Base-by-base conservation (phyloP, 2,888 invertebrate species). In the Oxytorus armatus region DNA sequence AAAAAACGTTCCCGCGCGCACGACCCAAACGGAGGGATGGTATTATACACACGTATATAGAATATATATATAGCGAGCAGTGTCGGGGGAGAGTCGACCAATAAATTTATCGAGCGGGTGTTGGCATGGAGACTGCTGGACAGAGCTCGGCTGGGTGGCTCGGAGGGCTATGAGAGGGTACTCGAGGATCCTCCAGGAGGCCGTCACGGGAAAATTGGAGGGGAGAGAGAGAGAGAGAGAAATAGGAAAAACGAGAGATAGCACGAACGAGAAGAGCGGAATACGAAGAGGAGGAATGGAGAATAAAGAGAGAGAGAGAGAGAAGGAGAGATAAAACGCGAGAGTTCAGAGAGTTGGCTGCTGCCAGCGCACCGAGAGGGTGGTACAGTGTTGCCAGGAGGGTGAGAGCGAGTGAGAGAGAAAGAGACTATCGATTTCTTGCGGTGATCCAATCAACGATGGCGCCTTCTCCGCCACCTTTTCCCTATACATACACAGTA, bases 71-170 rank as follows among this genome's bases (percentile, higher is more conserved):
- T 61, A 70, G 42, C 69, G 84, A 83, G 85, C 84, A 87, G 88
- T 88, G 88, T 88, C 86, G 88, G 5, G 88, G 88, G 86, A 88
- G 87, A 87, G 85, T 88, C 91, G 90, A 90, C 91, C 91, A 91
- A 92, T 91, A 91, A 91, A 91, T 90, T 91, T 91, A 91, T 91
- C 91, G 91, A 91, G 91, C 91, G 91, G 88, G 90, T 90, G 91
- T 91, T 91, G 91, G 91, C 91, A 91, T 91, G 91, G 91, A 90
- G 92, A 92, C 90, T 89, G 89, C 90, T 88, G 91, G 91, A 92
- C 91, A 90, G 89, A 89, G 88, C 89, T 89, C 88, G 89, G 88
- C 87, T 88, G 91, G 90, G 88, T 90, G 88, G 89, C 86, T 88
- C 87, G 86, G 90, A 90, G 90, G 88, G 90, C 88, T 88, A 89